Evolutionary conservation across 2,113 vertebrate genomes (phyloP).

Genomic region (Meles meles): DNA sequence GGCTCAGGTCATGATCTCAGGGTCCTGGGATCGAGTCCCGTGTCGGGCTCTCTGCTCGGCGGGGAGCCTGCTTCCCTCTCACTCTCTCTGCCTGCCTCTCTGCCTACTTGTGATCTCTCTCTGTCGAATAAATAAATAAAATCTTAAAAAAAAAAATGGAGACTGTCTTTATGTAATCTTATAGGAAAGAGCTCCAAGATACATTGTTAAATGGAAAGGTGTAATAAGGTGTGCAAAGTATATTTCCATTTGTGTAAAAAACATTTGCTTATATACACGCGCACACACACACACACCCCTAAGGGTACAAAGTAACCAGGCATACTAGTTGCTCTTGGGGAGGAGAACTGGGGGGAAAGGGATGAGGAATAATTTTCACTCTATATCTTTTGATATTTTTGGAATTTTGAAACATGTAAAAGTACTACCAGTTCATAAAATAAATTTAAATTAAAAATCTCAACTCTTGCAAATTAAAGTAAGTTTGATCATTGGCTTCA

Average conservation of each 20-base stretch:
- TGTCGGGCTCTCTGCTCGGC: too few species aligned
- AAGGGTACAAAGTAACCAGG: background rate
- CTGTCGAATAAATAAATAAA: too few species aligned
- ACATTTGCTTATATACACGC: background rate
- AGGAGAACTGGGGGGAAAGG: background rate
- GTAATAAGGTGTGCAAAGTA: background rate
- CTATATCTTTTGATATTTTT: constrained; percentile 55
- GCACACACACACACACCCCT: background rate
- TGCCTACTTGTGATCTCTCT: too few species aligned
- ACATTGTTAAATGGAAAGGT: background rate
- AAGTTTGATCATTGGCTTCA: background rate
- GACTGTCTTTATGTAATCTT: background rate
- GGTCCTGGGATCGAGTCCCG: too few species aligned
- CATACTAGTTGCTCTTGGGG: background rate
- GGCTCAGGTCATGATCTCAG: too few species aligned
- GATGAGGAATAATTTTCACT: constrained; percentile 11
- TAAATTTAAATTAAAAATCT: constrained; percentile 35
- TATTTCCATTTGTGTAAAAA: constrained; percentile 29
- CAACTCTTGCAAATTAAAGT: background rate
- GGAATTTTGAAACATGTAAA: constrained; percentile 56
- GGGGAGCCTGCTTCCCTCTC: too few species aligned
- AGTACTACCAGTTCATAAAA: constrained; percentile 21
- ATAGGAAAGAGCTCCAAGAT: background rate
- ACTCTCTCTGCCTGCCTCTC: too few species aligned
- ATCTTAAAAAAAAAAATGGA: too few species aligned